Conservation (phyloP, 2,888 invertebrate species). For the Xylophagus ater region DNA sequence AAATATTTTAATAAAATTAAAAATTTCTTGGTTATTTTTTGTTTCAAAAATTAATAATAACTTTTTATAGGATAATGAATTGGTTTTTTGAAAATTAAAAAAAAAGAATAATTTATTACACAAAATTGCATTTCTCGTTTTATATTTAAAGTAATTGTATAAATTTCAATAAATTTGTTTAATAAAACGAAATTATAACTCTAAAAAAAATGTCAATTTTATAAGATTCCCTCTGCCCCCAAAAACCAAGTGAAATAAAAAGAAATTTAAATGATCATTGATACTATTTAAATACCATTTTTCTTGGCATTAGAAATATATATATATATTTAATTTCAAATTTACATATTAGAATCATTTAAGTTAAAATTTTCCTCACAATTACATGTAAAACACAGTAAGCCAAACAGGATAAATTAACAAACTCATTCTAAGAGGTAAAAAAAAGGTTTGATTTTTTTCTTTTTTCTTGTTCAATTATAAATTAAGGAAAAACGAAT, state of each 20-base stretch:
- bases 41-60: neutral
- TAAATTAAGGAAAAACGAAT: conserved; percentile 47
- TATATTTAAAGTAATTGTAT: neutral
- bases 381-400: no score
- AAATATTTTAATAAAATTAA: neutral
- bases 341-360: conserved; percentile 2
- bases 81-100: conserved; percentile 11
- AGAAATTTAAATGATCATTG: neutral
- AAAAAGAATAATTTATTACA: neutral
- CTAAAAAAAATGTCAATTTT: no score
- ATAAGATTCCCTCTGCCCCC: no score
- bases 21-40: conserved; percentile 5
- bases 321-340: conserved; percentile 7
- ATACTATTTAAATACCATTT: neutral
- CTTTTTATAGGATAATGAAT: conserved; percentile 11
- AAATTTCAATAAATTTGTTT: neutral
- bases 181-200: no score
- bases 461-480: neutral
- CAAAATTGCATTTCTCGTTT: conserved; percentile 10
- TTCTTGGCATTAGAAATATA: conserved; percentile 11
- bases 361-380: neutral
- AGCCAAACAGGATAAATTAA: no score
- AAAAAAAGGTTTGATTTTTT: neutral
- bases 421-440: no score
- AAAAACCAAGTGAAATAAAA: no score